A percentile compares a stretch with the other conserved stretches of the same genome.
phyloP scores from a whole-genome alignment of 2,888 invertebrate genomes.

The Melolontha melolontha region DNA sequence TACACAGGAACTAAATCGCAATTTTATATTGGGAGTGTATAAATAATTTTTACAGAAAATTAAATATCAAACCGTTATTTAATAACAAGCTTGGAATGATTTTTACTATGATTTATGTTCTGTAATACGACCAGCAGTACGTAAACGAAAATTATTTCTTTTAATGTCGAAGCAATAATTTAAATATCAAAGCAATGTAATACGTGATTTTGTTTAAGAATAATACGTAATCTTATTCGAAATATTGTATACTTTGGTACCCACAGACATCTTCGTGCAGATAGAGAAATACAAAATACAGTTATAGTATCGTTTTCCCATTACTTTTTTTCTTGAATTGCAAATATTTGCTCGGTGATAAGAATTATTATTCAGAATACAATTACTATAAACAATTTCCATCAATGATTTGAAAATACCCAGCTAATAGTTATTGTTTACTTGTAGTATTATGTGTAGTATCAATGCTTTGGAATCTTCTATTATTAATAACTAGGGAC shows the following conservation, averaged over 20 bases:
- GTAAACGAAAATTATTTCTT: background rate
- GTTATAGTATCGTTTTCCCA: no score
- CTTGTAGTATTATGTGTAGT: no score
- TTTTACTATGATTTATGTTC: conserved; percentile 12
- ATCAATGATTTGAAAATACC: no score
- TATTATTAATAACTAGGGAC: no score
- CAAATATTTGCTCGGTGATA: no score
- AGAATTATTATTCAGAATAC: no score
- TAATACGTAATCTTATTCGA: conserved; percentile 2
- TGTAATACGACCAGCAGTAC: background rate
- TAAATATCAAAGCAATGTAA: conserved; percentile 27
- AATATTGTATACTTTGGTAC: background rate
- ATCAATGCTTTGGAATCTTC: no score
- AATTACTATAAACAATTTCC: no score
- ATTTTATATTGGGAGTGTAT: conserved; percentile 6
- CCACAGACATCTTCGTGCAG: background rate
- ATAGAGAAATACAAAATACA: background rate
- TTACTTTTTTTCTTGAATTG: no score
- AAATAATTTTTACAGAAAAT: conserved; percentile 33
- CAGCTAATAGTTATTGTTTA: no score
- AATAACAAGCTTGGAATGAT: conserved; percentile 12
- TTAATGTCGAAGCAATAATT: conserved; percentile 6
- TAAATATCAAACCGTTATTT: conserved; percentile 32
- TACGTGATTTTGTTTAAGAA: conserved; percentile 22
- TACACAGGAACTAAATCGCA: background rate